Evolutionary conservation across 1,140 invertebrate species (phyloP).

Genomic region (Apis cerana): DNA sequence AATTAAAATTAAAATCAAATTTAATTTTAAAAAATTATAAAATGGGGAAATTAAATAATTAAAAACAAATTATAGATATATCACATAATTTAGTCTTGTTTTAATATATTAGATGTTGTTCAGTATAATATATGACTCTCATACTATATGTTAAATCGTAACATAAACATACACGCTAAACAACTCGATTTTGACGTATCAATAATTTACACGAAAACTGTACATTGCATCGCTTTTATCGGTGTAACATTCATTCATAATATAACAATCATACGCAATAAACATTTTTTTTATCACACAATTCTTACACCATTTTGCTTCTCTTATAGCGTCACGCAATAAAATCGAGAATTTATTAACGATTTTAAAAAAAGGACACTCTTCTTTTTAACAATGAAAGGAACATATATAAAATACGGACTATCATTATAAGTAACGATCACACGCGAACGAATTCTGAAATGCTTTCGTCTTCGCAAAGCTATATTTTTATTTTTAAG

Average conservation of each 20-base stretch:
- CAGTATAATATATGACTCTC: conserved; percentile 66
- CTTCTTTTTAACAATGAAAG: conserved; percentile 55
- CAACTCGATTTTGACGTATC: conserved; percentile 44
- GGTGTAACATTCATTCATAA: conserved; percentile 22
- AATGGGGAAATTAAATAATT: neutral
- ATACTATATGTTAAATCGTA: conserved; percentile 50
- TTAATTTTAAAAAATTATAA: neutral
- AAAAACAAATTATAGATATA: conserved; percentile 16
- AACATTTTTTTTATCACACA: conserved; percentile 37
- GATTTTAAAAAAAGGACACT: conserved; percentile 39
- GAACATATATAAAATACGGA: conserved; percentile 62
- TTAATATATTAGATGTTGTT: conserved; percentile 72
- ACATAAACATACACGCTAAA: conserved; percentile 44
- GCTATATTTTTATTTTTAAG: neutral
- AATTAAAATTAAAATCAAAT: too few species aligned
- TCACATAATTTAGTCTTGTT: conserved; percentile 69
- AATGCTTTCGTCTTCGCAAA: conserved; percentile 35
- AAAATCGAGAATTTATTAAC: conserved; percentile 30
- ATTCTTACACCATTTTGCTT: conserved; percentile 25
- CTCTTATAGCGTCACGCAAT: conserved; percentile 20
- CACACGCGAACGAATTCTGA: conserved; percentile 46
- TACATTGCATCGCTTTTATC: conserved; percentile 47
- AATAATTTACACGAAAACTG: conserved; percentile 67
- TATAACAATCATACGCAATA: conserved; percentile 10
- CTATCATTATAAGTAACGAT: conserved; percentile 64